phyloP scores from a whole-genome alignment of 2,113 vertebrate genomes.

The Pachyramphus minor region DNA sequence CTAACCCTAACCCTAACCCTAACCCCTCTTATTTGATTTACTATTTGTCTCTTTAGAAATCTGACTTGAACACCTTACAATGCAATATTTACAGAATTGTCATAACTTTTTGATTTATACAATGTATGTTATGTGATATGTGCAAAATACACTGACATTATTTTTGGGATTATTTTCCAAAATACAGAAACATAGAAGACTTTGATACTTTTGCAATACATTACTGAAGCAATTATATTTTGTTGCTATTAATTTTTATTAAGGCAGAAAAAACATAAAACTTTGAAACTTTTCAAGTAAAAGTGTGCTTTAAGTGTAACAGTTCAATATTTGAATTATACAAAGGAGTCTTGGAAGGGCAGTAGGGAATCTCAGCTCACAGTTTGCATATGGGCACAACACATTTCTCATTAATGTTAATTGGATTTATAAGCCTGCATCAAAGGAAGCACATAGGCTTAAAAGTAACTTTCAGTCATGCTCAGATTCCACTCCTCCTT shows the following conservation, averaged over 20 bases:
- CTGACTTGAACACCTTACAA: constrained; percentile 30
- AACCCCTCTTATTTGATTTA: not conserved
- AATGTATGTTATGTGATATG: not conserved
- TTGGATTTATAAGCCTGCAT: constrained; percentile 29
- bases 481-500: not conserved
- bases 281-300: not conserved
- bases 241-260: constrained; percentile 27
- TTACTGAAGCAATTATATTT: constrained; percentile 59
- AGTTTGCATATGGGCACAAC: not conserved
- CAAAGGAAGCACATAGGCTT: constrained; percentile 19
- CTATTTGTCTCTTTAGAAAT: constrained; percentile 58
- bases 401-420: constrained; percentile 43
- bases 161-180: not conserved
- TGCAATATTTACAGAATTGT: constrained; percentile 57
- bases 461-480: not conserved
- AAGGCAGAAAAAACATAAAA: not conserved
- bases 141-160: constrained; percentile 31
- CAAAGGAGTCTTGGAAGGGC: not conserved
- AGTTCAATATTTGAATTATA: not conserved
- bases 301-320: not conserved
- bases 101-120: constrained; percentile 45
- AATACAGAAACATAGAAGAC: constrained; percentile 43
- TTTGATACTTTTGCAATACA: constrained; percentile 42
- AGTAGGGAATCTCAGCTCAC: not conserved
- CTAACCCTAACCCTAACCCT: too few species aligned